These are phyloP conservation scores for Crenuchus spilurus DNA, from an alignment of 2,797 vertebrate species.

Conservation along the genomic window DNA sequence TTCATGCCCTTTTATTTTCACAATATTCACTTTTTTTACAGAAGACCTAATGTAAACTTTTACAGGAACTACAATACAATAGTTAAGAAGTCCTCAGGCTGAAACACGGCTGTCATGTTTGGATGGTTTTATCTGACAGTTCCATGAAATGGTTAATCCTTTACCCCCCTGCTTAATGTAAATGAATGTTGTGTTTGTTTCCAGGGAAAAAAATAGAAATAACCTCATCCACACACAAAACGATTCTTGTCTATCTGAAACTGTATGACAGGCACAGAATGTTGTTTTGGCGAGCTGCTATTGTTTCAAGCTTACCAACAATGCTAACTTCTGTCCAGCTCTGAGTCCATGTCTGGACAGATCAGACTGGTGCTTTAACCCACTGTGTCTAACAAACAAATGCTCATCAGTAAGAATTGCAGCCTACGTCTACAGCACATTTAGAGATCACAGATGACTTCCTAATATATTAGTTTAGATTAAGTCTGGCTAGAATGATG, in stretches of 20 bases:
- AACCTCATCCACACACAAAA: background rate
- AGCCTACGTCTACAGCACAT: background rate
- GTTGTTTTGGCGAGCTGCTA: conserved; percentile 46
- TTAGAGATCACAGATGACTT: background rate
- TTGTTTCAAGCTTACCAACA: conserved; percentile 55
- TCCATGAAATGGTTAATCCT: conserved; percentile 4
- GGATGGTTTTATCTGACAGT: background rate
- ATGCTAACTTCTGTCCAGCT: conserved; percentile 57
- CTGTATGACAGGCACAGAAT: conserved; percentile 20
- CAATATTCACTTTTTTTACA: background rate
- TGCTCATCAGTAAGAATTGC: conserved; percentile 16
- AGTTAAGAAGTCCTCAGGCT: background rate
- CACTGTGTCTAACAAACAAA: conserved; percentile 51
- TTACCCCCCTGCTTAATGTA: background rate
- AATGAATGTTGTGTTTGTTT: background rate
- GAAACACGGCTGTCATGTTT: too few relatives aligned
- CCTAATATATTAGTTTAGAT: too few relatives aligned
- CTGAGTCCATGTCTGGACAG: conserved; percentile 33
- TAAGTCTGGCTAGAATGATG: too few relatives aligned
- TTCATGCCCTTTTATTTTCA: too few relatives aligned
- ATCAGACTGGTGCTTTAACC: conserved; percentile 56
- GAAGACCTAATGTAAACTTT: background rate
- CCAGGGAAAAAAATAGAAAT: background rate
- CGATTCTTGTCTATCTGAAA: background rate
- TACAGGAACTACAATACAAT: background rate